Conservation (phyloP, 2,888 invertebrate species). For the Punctoribates punctum region DNA sequence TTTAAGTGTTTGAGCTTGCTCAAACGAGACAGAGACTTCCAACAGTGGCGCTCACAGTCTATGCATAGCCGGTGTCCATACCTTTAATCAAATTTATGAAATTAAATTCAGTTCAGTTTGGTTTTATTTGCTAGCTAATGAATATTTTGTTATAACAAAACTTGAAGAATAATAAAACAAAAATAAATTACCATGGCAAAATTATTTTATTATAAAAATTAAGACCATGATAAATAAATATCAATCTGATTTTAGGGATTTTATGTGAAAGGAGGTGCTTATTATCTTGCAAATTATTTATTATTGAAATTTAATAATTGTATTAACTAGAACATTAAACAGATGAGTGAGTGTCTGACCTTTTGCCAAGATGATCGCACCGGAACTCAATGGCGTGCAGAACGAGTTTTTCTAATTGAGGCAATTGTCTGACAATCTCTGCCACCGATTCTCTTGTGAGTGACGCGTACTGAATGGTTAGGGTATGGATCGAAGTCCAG, state of each 20-base stretch:
- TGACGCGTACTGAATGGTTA: conserved; percentile 39
- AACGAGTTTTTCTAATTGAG: conserved; percentile 39
- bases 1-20: conserved; percentile 26
- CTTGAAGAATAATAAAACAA: no score
- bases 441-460: conserved; percentile 35
- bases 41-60: conserved; percentile 27
- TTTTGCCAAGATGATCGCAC: conserved; percentile 39
- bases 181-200: no score
- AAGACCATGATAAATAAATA: no score
- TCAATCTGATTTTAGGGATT: no score
- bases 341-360: no score
- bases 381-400: conserved; percentile 38
- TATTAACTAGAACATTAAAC: no score
- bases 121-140: background rate
- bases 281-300: no score
- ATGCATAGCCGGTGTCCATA: conserved; percentile 40
- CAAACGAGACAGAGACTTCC: conserved; percentile 31
- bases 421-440: conserved; percentile 34
- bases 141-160: no score
- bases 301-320: no score
- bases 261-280: no score
- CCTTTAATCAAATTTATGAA: background rate
- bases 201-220: no score
- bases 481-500: conserved; percentile 31
- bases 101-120: background rate